A percentile compares a stretch with the other conserved stretches of the same genome.
Evolutionary conservation across 2,113 vertebrate genomes (phyloP).

Genomic region (Ciconia boyciana): DNA sequence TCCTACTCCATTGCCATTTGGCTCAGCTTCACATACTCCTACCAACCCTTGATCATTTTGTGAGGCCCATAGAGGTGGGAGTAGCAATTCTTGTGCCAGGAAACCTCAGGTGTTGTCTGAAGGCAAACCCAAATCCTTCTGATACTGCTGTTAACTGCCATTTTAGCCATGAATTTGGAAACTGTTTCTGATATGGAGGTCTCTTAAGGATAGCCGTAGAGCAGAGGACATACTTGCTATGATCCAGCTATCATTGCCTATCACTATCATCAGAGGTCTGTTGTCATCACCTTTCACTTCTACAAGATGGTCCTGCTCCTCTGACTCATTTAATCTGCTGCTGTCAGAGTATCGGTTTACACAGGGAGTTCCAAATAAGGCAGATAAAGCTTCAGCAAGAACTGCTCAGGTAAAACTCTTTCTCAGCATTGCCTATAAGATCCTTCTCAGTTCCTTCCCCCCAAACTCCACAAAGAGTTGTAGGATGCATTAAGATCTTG

Average conservation of each 20-base stretch:
- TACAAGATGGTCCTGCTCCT: neutral
- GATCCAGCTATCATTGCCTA: neutral
- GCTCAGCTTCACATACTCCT: neutral
- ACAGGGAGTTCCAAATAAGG: neutral
- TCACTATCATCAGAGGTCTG: accelerated
- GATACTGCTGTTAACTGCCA: neutral
- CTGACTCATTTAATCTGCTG: neutral
- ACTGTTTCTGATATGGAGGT: neutral
- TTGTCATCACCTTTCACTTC: neutral
- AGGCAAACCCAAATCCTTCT: neutral
- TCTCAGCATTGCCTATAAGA: neutral
- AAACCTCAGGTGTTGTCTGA: neutral
- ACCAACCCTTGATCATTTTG: neutral
- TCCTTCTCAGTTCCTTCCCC: neutral
- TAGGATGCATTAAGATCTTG: neutral
- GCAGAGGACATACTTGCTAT: neutral
- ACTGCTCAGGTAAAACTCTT: neutral
- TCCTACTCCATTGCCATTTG: neutral
- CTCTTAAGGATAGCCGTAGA: neutral
- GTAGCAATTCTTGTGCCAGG: neutral
- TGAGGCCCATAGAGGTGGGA: neutral
- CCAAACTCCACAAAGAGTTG: neutral
- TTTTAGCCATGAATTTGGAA: neutral
- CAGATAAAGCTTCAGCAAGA: neutral
- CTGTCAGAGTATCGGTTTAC: neutral